Conservation (phyloP, 2,888 invertebrate genomes). For the Drosophila meridiana region DNA sequence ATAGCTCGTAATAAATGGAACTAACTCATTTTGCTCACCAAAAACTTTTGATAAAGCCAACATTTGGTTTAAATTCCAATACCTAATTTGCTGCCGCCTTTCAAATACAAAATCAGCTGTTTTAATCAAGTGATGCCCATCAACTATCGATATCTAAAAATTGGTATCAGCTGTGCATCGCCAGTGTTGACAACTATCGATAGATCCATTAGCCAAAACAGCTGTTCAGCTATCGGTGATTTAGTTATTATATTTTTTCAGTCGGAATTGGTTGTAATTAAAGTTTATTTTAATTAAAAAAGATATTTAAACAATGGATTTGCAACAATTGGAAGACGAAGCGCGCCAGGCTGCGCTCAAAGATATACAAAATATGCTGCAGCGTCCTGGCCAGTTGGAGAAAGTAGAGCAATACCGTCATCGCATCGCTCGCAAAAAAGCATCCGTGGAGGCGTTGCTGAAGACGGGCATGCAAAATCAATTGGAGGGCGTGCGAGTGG, state of each 20-base stretch:
- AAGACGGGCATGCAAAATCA: conserved; percentile 99
- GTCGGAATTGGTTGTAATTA: not conserved
- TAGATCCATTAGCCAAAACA: not conserved
- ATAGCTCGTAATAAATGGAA: conserved; percentile 36
- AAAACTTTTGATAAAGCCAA: conserved; percentile 22
- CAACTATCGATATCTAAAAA: conserved; percentile 7
- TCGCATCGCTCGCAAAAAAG: conserved; percentile 84
- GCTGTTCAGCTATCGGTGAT: conserved; percentile 4
- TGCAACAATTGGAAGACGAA: conserved; percentile 91
- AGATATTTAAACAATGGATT: conserved; percentile 75
- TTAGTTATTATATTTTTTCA: not conserved
- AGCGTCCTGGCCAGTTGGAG: conserved; percentile 97
- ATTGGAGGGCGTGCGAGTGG: conserved; percentile 97
- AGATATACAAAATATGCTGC: conserved; percentile 96
- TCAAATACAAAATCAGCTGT: conserved; percentile 1
- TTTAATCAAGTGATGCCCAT: not conserved
- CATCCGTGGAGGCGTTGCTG: conserved; percentile 86
- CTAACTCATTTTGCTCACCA: conserved; percentile 20
- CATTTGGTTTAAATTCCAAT: conserved; percentile 16
- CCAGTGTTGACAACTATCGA: conserved; percentile 7
- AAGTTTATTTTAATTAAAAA: not conserved
- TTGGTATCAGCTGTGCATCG: not conserved
- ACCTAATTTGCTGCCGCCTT: not conserved
- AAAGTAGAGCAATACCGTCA: conserved; percentile 88
- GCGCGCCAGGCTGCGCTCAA: conserved; percentile 92